Evolutionary conservation across 2,113 vertebrate species (phyloP).

Genomic region (Centropristis striata): DNA sequence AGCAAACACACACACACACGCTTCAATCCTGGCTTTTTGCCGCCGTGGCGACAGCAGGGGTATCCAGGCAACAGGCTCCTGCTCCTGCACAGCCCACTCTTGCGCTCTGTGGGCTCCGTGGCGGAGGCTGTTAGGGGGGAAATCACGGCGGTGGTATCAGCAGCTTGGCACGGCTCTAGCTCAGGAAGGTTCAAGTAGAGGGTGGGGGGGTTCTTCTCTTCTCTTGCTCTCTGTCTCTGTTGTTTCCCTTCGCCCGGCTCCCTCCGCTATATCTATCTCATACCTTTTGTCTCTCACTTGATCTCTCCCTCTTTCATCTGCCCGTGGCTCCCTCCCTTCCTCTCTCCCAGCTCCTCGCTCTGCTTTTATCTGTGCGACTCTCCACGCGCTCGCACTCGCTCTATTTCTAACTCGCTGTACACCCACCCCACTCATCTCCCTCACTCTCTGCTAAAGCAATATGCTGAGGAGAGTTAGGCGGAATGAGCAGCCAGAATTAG

Average conservation of each 20-base stretch:
- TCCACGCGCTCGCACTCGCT: constrained; percentile 13
- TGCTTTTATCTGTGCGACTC: constrained; percentile 40
- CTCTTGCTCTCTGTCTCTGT: constrained; percentile 16
- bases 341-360: constrained; percentile 9
- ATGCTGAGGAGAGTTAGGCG: constrained; percentile 1
- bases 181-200: constrained; percentile 4
- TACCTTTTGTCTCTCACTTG: constrained; percentile 48
- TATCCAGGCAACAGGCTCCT: constrained; percentile 83
- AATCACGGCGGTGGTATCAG: constrained; percentile 24
- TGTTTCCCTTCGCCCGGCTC: background rate
- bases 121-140: constrained; percentile 35
- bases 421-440: constrained; percentile 44
- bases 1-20: constrained; percentile 15
- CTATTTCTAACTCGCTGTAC: constrained; percentile 24
- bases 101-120: constrained; percentile 35
- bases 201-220: constrained; percentile 1
- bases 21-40: constrained; percentile 43
- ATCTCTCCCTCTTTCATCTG: constrained; percentile 51
- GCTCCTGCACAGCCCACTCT: constrained; percentile 33
- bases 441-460: constrained; percentile 35
- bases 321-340: constrained; percentile 20
- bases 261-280: constrained; percentile 34
- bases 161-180: background rate
- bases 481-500: constrained; percentile 26
- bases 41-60: constrained; percentile 53